Percentiles rank a stretch among this genome's conserved stretches.
Conservation (phyloP, 2,113 vertebrate species). For the Sorex fumeus region DNA sequence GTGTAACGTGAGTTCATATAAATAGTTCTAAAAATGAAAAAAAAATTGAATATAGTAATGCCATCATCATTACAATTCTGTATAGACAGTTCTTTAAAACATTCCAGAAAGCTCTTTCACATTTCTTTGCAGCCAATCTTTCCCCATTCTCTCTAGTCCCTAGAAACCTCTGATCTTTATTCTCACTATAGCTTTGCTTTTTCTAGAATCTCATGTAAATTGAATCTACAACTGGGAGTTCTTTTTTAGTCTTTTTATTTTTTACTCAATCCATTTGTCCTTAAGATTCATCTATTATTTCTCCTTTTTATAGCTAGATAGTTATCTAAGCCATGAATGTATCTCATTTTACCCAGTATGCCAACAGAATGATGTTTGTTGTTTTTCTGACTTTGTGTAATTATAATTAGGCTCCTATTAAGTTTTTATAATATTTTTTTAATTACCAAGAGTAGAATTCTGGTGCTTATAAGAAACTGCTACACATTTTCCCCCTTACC, state of each 20-base stretch:
- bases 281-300: neutral
- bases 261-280: neutral
- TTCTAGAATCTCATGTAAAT: neutral
- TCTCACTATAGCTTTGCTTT: neutral
- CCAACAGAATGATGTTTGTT: neutral
- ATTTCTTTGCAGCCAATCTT: neutral
- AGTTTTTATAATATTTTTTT: neutral
- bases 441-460: neutral
- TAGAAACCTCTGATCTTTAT: neutral
- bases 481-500: neutral
- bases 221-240: neutral
- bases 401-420: neutral
- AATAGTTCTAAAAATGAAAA: neutral
- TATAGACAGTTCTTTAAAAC: neutral
- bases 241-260: neutral
- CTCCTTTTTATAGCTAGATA: neutral
- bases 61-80: neutral
- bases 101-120: neutral
- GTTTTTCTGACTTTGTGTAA: neutral
- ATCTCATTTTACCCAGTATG: neutral
- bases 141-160: neutral
- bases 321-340: neutral
- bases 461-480: neutral
- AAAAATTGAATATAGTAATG: neutral
- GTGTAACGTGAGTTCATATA: constrained; percentile 18